Evolutionary conservation across 2,797 vertebrate species (phyloP), one percentile per base, ranked within the genome.

Genomic region (Paratrypauchen microcephalus): DNA sequence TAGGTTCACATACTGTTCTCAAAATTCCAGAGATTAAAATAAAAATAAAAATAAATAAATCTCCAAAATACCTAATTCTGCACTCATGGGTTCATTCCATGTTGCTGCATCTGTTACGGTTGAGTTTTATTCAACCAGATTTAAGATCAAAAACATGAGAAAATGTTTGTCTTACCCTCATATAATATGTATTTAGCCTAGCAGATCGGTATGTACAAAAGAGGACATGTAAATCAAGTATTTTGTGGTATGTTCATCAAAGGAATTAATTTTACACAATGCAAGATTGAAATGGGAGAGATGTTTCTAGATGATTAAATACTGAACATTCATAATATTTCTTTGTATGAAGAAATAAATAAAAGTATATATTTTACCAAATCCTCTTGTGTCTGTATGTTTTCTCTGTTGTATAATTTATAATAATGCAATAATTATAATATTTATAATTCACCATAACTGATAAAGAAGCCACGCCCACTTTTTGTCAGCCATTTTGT

Each of bases 271-370:
- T 98, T 98, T 98, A 96, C 96, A 97, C 92, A 89, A 87, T 94
- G 90, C 92, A 95, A 91, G 84, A 85, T 90, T 75, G 87, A 91
- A 91, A 92, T 83, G 89, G 82, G 92, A 89, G 83, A 84, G 87
- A 95, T 91, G 94, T 98, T 98, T 98, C 95, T 97, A 97, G 95
- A 94, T 87, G 94, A 96, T 95, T 94, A 93, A 95, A 95, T 95
- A 95, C 94, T 96, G 94, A 92, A 93, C 94, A 95, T 96, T 97
- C 95, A 96, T 96, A 95, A 95, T 92, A 93, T 96, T 95, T 94
- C 95, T 96, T 97, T 97, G 95, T 98, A 97, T 96, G 95, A 95
- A 95, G 88, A 97, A 97, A 97, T 96, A 97, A 99, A 97, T 93
- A 93, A 94, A 91, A 88, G 71, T 88, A 92, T 98, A 93, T 99